Evolutionary conservation across 2,888 invertebrate genomes (phyloP).

Genomic region (Polyommatus iphigenia): DNA sequence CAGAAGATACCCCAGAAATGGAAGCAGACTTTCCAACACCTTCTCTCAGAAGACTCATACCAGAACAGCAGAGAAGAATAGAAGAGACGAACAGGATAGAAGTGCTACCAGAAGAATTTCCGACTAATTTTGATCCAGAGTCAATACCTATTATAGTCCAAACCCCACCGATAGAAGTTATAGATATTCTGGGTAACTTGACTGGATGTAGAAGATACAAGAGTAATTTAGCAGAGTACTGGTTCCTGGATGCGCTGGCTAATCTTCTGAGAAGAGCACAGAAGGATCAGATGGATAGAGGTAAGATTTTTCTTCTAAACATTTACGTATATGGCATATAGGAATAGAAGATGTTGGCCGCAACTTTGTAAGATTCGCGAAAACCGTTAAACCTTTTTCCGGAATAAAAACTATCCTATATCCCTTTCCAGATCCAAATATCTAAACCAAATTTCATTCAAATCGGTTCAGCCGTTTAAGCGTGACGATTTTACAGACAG

Average conservation of each 20-base stretch:
- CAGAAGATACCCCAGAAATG: constrained; percentile 44
- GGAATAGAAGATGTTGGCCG: no score
- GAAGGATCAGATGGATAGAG: constrained; percentile 55
- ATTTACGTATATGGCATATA: no score
- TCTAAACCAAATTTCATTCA: no score
- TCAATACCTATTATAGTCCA: constrained; percentile 59
- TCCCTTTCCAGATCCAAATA: no score
- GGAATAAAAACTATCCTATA: no score
- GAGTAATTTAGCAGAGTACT: constrained; percentile 69
- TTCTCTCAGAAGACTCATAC: constrained; percentile 57
- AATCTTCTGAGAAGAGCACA: constrained; percentile 68
- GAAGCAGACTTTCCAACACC: constrained; percentile 59
- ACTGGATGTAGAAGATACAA: constrained; percentile 64
- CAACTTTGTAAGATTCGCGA: no score
- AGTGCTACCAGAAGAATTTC: constrained; percentile 62
- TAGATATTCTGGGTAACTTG: constrained; percentile 62
- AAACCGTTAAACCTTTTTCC: no score
- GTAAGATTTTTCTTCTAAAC: constrained; percentile 46
- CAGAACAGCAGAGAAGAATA: constrained; percentile 55
- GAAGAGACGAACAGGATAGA: constrained; percentile 61
- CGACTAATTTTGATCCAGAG: constrained; percentile 55
- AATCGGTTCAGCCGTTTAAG: no score
- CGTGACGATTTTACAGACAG: no score
- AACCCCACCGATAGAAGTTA: constrained; percentile 61
- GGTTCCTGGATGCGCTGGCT: constrained; percentile 77